Conservation (phyloP, 2,888 invertebrate species). For the Nephrotoma appendiculata region DNA sequence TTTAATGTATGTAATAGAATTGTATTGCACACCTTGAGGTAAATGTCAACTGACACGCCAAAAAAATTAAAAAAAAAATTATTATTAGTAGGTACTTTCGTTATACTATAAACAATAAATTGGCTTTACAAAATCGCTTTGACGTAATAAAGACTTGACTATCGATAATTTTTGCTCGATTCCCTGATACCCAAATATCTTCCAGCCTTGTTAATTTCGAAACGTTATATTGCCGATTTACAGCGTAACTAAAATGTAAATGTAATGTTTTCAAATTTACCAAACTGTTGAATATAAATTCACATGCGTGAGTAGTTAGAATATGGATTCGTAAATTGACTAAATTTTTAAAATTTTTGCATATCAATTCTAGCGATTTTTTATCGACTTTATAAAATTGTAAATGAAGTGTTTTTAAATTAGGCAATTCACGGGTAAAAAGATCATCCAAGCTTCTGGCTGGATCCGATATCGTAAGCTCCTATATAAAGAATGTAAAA, state of each 20-base stretch:
- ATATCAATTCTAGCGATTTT: not conserved
- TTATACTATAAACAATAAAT: not conserved
- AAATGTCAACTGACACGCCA: constrained; percentile 5
- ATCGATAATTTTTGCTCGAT: not conserved
- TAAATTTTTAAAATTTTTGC: not conserved
- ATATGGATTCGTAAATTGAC: not conserved
- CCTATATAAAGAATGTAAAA: not conserved
- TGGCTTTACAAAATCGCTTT: not conserved
- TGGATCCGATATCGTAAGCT: not conserved
- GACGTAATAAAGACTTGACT: not conserved
- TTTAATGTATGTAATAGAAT: constrained; percentile 6
- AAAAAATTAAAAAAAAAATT: not conserved
- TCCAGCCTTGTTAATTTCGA: not conserved
- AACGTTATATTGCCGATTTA: not conserved
- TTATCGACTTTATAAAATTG: too few relatives aligned
- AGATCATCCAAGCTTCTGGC: not conserved
- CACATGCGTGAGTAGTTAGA: not conserved
- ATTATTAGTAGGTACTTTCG: not conserved
- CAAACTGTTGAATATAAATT: not conserved
- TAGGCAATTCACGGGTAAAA: not conserved
- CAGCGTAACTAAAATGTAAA: not conserved
- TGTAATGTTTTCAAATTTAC: not conserved
- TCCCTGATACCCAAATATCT: not conserved
- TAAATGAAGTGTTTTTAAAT: not conserved
- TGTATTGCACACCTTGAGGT: constrained; percentile 6